A percentile compares a stretch with the other conserved stretches of the same genome.
phyloP scores from a whole-genome alignment of 2,113 vertebrate genomes.

The Nesogale talazaci region DNA sequence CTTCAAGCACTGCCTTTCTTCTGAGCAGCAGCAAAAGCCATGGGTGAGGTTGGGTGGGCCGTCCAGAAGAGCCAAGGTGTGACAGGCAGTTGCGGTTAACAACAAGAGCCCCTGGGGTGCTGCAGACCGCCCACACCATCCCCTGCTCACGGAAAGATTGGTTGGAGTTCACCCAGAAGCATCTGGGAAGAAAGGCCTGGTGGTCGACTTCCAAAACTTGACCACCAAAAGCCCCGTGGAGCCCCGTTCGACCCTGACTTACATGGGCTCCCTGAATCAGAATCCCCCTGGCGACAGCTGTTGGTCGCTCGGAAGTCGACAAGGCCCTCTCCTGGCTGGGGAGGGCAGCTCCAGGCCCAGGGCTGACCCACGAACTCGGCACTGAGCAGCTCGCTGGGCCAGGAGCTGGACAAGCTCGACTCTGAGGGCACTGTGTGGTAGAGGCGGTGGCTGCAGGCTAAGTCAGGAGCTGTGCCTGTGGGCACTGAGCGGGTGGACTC shows the following conservation, averaged over 20 bases:
- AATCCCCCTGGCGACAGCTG: background rate
- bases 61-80: background rate
- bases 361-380: too few species aligned
- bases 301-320: background rate
- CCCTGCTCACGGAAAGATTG: background rate
- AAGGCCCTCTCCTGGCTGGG: background rate
- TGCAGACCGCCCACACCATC: background rate
- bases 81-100: rapidly evolving
- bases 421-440: rapidly evolving
- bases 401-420: background rate
- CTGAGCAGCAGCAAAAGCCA: background rate
- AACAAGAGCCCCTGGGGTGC: background rate
- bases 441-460: background rate
- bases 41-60: background rate
- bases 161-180: background rate
- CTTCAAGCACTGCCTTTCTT: background rate
- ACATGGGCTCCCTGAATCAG: background rate
- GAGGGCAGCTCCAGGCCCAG: rapidly evolving
- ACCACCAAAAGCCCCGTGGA: background rate
- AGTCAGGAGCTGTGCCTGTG: rapidly evolving
- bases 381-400: rapidly evolving
- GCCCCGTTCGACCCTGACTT: background rate
- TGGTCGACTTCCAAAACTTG: background rate
- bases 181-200: background rate
- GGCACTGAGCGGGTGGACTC: background rate